These are phyloP conservation scores for Crematogaster levior DNA, from an alignment of 2,888 invertebrate species.

Conservation along the genomic window DNA sequence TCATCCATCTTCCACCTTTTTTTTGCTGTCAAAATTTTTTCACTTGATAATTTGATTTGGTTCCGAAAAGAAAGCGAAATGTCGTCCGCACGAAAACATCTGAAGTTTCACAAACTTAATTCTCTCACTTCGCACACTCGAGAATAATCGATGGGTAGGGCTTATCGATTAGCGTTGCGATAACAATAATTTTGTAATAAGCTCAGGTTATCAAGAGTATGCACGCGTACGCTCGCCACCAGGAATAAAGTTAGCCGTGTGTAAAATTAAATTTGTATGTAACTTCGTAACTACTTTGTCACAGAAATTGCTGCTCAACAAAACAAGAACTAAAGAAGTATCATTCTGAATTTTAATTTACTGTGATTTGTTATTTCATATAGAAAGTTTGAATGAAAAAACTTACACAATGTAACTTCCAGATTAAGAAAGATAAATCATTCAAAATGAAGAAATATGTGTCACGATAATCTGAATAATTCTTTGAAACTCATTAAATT, in stretches of 20 bases:
- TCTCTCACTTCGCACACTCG: constrained; percentile 16
- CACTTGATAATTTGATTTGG: constrained; percentile 67
- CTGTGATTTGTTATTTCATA: not conserved
- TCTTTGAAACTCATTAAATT: not conserved
- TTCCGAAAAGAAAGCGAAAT: constrained; percentile 47
- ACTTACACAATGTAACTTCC: not conserved
- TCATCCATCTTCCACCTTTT: constrained; percentile 10
- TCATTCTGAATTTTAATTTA: constrained; percentile 1
- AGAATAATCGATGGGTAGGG: not conserved
- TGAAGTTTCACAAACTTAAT: constrained; percentile 58
- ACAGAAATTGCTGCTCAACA: not conserved
- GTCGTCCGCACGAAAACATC: constrained; percentile 62
- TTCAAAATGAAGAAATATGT: not conserved
- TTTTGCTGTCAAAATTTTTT: not conserved
- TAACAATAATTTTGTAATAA: not conserved
- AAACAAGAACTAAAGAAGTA: not conserved
- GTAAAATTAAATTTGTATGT: not conserved
- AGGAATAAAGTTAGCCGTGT: not conserved
- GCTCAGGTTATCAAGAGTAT: not conserved
- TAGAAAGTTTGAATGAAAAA: not conserved
- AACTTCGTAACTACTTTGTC: constrained; percentile 11
- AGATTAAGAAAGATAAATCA: not conserved
- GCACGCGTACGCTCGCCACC: not conserved
- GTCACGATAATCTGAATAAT: not conserved
- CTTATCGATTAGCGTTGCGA: constrained; percentile 15